Evolutionary conservation across 2,888 invertebrate genomes (phyloP).

Genomic region (Psylliodes chrysocephalus): DNA sequence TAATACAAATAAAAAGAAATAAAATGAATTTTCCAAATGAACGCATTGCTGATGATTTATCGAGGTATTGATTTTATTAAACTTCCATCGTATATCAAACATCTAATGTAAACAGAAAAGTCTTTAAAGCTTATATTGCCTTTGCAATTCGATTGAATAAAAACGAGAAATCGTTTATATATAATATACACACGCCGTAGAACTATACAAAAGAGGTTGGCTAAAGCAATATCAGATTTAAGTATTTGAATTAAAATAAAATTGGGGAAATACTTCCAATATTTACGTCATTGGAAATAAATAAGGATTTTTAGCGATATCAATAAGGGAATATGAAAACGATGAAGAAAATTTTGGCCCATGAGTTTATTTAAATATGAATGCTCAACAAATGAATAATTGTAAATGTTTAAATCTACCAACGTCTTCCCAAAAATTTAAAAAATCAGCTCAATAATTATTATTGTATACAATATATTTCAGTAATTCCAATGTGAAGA

Average conservation of each 20-base stretch:
- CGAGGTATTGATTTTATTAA: no score
- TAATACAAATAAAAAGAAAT: no score
- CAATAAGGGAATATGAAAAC: neutral
- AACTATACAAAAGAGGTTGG: neutral
- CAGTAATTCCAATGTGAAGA: no score
- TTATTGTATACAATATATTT: no score
- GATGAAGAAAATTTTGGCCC: no score
- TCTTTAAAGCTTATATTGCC: neutral
- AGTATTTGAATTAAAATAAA: constrained; percentile 12
- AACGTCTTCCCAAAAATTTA: no score
- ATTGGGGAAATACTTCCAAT: constrained; percentile 6
- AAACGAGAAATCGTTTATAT: neutral
- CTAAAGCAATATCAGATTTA: neutral
- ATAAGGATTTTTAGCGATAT: neutral
- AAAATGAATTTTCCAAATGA: no score
- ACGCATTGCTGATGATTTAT: no score
- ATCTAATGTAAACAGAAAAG: neutral
- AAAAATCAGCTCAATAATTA: no score
- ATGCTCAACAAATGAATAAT: no score
- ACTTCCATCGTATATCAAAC: neutral
- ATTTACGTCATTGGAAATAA: constrained; percentile 9
- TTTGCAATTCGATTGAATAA: neutral
- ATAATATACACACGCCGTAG: neutral
- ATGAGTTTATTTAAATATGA: no score
- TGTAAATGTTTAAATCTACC: no score